Percentiles rank a stretch among this genome's conserved stretches.
These are phyloP conservation scores for human DNA, from an alignment of 2,113 vertebrate genomes.

Conservation along the genomic window DNA sequence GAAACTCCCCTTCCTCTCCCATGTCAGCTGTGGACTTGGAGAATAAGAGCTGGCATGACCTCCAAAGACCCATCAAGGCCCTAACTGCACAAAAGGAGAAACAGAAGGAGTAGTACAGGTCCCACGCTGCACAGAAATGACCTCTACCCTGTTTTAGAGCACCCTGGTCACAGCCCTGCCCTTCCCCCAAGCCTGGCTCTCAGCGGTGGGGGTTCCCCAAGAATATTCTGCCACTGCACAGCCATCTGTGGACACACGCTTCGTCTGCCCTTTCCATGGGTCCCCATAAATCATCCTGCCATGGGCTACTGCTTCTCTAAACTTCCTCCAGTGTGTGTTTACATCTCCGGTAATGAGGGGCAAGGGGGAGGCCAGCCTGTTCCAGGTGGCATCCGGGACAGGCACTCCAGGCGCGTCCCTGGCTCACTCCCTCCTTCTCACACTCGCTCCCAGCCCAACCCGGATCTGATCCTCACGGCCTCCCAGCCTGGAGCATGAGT, in stretches of 20 bases:
- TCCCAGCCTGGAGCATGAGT: neutral
- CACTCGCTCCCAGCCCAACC: neutral
- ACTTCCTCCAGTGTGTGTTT: conserved; percentile 68
- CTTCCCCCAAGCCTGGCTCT: neutral
- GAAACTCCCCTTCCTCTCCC: fast-evolving
- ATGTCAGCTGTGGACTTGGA: neutral
- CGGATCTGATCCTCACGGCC: neutral
- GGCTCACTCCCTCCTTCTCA: neutral
- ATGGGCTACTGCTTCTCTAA: conserved; percentile 69
- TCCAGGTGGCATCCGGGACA: conserved; percentile 41
- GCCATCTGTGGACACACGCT: neutral
- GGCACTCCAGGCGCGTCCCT: neutral
- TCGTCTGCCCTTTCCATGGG: neutral
- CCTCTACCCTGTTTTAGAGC: neutral
- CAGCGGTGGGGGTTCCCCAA: neutral
- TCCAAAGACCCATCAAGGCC: neutral
- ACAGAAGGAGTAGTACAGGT: neutral
- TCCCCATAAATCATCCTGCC: conserved; percentile 67
- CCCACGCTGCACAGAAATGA: fast-evolving
- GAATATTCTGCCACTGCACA: fast-evolving
- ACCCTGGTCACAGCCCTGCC: neutral
- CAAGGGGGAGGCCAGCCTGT: conserved; percentile 29
- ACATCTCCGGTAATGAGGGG: conserved; percentile 60
- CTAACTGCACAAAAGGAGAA: neutral
- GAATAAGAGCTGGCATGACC: neutral